phyloP scores from a whole-genome alignment of 2,797 vertebrate genomes.

The Lates japonicus region DNA sequence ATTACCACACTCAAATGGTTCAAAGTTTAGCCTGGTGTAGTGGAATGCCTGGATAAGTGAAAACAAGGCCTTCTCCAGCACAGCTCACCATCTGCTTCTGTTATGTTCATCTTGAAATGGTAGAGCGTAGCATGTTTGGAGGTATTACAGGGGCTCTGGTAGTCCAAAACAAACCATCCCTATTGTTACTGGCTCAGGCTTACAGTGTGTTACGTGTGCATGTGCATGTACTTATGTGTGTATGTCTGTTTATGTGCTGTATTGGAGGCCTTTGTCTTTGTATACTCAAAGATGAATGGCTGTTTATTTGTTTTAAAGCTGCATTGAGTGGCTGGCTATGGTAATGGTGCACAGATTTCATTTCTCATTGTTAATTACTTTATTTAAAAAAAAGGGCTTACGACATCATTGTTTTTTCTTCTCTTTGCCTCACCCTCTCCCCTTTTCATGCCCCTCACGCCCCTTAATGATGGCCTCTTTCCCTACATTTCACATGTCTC shows the following conservation, averaged over 20 bases:
- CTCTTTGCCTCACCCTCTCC: conserved; percentile 1
- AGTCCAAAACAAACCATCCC: conserved; percentile 70
- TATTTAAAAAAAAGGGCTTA: conserved; percentile 24
- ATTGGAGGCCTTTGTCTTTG: conserved; percentile 44
- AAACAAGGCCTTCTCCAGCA: conserved; percentile 42
- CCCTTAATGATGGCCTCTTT: conserved; percentile 56
- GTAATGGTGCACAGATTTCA: conserved; percentile 50
- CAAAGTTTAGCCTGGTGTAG: conserved; percentile 38
- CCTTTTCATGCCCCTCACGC: conserved; percentile 26
- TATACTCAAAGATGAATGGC: conserved; percentile 31
- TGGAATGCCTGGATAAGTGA: conserved; percentile 47
- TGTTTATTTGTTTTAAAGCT: conserved; percentile 51
- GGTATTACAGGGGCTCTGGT: conserved; percentile 53
- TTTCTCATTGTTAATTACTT: conserved; percentile 49
- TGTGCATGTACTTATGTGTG: conserved; percentile 9
- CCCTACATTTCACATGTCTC: conserved; percentile 22
- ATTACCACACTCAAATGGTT: conserved; percentile 29
- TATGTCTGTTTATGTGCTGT: conserved; percentile 37
- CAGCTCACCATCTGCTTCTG: conserved; percentile 66
- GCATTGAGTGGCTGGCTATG: conserved; percentile 28
- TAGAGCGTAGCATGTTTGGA: conserved; percentile 62
- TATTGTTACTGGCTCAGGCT: conserved; percentile 66
- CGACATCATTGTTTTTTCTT: conserved; percentile 54
- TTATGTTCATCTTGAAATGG: conserved; percentile 70
- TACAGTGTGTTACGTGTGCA: conserved; percentile 28